A percentile compares a stretch with the other conserved stretches of the same genome.
Conservation (phyloP, 2,113 vertebrate species). For the Leuciscus idus region DNA sequence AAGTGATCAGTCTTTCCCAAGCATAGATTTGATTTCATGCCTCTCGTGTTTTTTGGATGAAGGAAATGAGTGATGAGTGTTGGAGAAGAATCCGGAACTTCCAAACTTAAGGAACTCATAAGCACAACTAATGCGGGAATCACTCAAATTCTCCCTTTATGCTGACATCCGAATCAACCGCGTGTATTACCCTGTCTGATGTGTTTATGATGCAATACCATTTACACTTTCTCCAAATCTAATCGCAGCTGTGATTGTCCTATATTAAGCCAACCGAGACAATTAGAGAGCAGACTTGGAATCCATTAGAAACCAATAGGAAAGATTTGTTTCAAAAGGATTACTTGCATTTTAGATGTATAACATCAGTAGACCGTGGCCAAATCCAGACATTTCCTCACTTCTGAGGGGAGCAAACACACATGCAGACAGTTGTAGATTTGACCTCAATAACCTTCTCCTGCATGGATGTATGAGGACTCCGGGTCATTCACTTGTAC, state of each 20-base stretch:
- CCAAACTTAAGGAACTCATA: conserved; percentile 62
- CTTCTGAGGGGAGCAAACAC: conserved; percentile 13
- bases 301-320: conserved; percentile 52
- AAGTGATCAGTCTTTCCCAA: conserved; percentile 56
- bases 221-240: conserved; percentile 50
- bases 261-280: conserved; percentile 48
- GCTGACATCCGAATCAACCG: conserved; percentile 56
- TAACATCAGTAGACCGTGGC: conserved; percentile 11
- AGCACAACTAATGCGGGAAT: conserved; percentile 58
- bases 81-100: conserved; percentile 55
- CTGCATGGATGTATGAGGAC: background rate
- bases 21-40: conserved; percentile 59
- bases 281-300: conserved; percentile 50
- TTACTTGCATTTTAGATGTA: conserved; percentile 33
- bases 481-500: background rate
- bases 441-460: background rate
- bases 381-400: conserved; percentile 11
- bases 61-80: conserved; percentile 59
- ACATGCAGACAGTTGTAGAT: conserved; percentile 32
- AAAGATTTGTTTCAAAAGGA: conserved; percentile 50
- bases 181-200: conserved; percentile 55
- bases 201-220: conserved; percentile 53
- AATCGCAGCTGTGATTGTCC: conserved; percentile 52
- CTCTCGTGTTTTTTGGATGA: conserved; percentile 53
- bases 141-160: conserved; percentile 51